phyloP scores from a whole-genome alignment of 2,888 invertebrate species.

The Copidosoma aretas region DNA sequence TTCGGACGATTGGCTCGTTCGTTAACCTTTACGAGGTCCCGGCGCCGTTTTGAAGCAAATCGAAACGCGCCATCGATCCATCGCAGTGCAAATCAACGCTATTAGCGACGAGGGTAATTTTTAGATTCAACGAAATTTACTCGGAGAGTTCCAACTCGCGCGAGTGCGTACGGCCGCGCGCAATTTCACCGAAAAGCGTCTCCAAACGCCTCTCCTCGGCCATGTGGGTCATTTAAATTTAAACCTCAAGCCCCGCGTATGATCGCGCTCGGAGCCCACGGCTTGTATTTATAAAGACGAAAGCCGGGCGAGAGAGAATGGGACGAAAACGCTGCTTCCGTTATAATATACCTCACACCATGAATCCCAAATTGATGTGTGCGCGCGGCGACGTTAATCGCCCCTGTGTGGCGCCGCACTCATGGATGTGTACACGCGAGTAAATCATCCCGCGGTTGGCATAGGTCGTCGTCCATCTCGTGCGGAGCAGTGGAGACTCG shows the following conservation, averaged over 20 bases:
- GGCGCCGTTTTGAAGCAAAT: too few species aligned
- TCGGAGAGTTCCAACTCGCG: too few species aligned
- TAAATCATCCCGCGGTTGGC: background rate
- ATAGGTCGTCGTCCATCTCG: background rate
- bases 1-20: too few species aligned
- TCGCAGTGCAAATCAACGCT: too few species aligned
- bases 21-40: too few species aligned
- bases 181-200: constrained; percentile 36
- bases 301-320: too few species aligned
- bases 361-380: background rate
- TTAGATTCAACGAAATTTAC: too few species aligned
- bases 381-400: background rate
- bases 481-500: background rate
- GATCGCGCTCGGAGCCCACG: background rate
- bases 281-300: background rate
- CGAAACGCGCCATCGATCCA: too few species aligned
- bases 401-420: background rate
- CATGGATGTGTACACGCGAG: background rate
- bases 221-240: constrained; percentile 35
- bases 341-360: too few species aligned
- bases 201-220: background rate
- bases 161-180: background rate
- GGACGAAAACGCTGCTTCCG: too few species aligned
- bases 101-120: too few species aligned
- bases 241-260: constrained; percentile 3